These are phyloP conservation scores for Choloepus didactylus DNA, from an alignment of 2,797 vertebrate genomes.

Conservation along the genomic window DNA sequence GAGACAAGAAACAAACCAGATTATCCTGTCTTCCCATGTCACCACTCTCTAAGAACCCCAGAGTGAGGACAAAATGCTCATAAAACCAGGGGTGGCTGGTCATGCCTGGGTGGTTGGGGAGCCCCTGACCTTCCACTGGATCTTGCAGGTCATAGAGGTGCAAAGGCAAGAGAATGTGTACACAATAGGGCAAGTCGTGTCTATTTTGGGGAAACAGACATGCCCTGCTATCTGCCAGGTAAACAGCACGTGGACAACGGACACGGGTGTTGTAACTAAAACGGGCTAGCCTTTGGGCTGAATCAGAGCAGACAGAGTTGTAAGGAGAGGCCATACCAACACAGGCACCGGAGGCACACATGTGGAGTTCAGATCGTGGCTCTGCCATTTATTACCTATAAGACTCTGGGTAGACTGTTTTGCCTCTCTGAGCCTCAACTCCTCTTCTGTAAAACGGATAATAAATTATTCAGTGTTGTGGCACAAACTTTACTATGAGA, in stretches of 20 bases:
- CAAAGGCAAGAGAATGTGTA: no score
- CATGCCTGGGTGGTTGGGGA: neutral
- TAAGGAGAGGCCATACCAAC: neutral
- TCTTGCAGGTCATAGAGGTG: accelerated
- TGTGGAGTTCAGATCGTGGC: neutral
- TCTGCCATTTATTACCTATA: neutral
- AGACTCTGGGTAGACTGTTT: neutral
- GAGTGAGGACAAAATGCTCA: neutral
- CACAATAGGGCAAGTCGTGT: neutral
- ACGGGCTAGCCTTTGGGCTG: neutral
- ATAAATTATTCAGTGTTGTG: neutral
- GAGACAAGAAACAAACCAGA: neutral
- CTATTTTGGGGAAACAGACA: accelerated
- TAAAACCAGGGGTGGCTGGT: neutral
- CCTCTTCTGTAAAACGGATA: neutral
- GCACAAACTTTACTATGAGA: neutral
- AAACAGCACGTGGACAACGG: neutral
- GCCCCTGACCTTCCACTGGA: no score
- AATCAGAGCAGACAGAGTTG: neutral
- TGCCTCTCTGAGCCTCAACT: neutral
- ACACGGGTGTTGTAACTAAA: neutral
- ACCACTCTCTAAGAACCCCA: neutral
- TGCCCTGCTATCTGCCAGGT: neutral
- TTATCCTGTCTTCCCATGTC: neutral
- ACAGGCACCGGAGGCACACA: neutral